Conservation (phyloP, 2,888 invertebrate species). For the Plagiodera versicolora region DNA sequence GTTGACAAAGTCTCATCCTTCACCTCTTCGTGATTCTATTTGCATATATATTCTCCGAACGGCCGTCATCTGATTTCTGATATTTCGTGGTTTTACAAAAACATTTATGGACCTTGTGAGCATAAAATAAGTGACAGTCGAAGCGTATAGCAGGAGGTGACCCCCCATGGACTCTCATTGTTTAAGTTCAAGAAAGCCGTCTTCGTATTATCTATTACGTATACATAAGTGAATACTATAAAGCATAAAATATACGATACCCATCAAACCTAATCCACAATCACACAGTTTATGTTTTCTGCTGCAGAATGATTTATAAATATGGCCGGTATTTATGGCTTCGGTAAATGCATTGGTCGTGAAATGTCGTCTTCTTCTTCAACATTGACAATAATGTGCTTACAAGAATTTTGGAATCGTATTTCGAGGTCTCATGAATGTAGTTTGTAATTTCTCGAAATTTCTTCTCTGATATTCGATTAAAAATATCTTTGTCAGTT, state of each 20-base stretch:
- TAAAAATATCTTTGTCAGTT: too few relatives aligned
- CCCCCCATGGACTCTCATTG: slow-evolving; percentile 31
- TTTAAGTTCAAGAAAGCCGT: slow-evolving; percentile 27
- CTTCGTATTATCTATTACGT: slow-evolving; percentile 26
- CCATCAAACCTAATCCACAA: slow-evolving; percentile 33
- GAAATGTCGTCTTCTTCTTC: neutral
- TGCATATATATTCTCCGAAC: slow-evolving; percentile 3
- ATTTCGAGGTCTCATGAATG: too few relatives aligned
- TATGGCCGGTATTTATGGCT: slow-evolving; percentile 15
- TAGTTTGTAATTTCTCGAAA: too few relatives aligned
- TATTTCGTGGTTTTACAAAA: slow-evolving; percentile 22
- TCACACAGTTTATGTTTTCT: slow-evolving; percentile 29
- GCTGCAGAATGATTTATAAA: slow-evolving; percentile 26
- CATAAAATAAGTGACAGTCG: slow-evolving; percentile 33
- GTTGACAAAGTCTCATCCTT: neutral
- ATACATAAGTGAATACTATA: slow-evolving; percentile 24
- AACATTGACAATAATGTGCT: neutral
- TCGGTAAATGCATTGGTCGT: neutral
- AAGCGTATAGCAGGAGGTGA: slow-evolving; percentile 30
- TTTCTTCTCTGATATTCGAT: too few relatives aligned
- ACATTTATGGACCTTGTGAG: slow-evolving; percentile 23
- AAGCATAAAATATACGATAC: slow-evolving; percentile 34
- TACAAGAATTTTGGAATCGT: too few relatives aligned
- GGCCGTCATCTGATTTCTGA: slow-evolving; percentile 14
- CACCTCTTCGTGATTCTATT: neutral